phyloP scores from a whole-genome alignment of 2,113 vertebrate species.

The Silurus asotus region DNA sequence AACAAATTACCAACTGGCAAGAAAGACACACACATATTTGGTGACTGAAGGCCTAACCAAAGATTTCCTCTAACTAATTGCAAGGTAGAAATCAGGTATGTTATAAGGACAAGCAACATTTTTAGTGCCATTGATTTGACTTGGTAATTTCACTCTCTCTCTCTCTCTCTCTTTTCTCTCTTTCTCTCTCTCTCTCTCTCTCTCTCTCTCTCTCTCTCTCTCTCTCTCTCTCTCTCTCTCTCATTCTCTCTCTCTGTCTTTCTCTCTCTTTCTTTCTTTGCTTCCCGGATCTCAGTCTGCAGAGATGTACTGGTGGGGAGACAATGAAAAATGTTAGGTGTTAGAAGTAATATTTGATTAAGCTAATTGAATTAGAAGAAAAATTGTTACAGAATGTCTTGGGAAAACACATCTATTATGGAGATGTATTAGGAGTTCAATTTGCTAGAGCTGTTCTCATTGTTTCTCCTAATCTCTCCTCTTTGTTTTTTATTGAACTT shows the following conservation, averaged over 20 bases:
- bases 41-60: conserved; percentile 42
- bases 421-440: conserved; percentile 61
- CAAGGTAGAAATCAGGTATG: conserved; percentile 24
- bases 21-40: conserved; percentile 60
- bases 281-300: conserved; percentile 37
- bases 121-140: conserved; percentile 27
- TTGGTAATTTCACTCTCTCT: background rate
- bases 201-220: conserved; percentile 21
- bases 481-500: conserved; percentile 47
- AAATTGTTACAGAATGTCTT: conserved; percentile 66
- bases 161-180: background rate
- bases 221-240: conserved; percentile 16
- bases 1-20: conserved; percentile 60
- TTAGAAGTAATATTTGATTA: conserved; percentile 69
- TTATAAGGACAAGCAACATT: background rate
- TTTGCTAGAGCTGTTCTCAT: conserved; percentile 58
- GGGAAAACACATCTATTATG: conserved; percentile 68
- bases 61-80: conserved; percentile 58
- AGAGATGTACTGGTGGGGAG: conserved; percentile 57
- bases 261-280: conserved; percentile 10
- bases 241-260: conserved; percentile 25
- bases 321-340: conserved; percentile 71
- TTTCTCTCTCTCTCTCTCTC: conserved; percentile 16
- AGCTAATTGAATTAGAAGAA: conserved; percentile 64
- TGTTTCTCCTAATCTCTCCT: conserved; percentile 47